A percentile compares a stretch with the other conserved stretches of the same genome.
phyloP scores from a whole-genome alignment of 2,888 invertebrate species.

The Stenodema calcarata region DNA sequence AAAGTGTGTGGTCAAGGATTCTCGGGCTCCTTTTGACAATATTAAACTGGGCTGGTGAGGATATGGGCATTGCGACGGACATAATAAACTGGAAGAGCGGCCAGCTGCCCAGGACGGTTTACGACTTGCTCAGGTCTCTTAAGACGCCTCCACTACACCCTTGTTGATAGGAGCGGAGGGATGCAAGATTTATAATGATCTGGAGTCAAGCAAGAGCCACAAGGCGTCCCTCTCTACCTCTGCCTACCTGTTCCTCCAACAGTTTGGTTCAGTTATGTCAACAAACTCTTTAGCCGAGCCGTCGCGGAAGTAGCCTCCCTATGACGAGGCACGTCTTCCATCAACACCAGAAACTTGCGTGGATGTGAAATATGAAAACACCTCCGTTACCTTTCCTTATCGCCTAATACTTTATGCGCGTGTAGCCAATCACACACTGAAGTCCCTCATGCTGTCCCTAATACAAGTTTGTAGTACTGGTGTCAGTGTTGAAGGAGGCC shows the following conservation, averaged over 20 bases:
- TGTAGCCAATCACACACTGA: not conserved
- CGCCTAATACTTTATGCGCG: not conserved
- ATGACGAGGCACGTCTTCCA: constrained; percentile 18
- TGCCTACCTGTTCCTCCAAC: constrained; percentile 18
- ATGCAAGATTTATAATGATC: constrained; percentile 35
- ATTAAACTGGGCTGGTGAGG: not conserved
- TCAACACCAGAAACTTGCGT: constrained; percentile 3
- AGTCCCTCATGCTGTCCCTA: too few species aligned
- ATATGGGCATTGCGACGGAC: constrained; percentile 18
- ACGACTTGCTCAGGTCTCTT: constrained; percentile 22
- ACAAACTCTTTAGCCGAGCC: not conserved
- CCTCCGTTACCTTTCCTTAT: not conserved
- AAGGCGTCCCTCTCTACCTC: not conserved
- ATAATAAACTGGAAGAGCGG: constrained; percentile 14
- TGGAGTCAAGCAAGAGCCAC: not conserved
- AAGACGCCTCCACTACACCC: constrained; percentile 31
- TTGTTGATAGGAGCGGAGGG: constrained; percentile 27
- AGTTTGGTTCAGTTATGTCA: constrained; percentile 19
- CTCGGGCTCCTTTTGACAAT: constrained; percentile 16
- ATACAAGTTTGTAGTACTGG: too few species aligned
- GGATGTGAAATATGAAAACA: not conserved
- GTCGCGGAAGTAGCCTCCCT: constrained; percentile 23
- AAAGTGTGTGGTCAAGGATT: constrained; percentile 12
- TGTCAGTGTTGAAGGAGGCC: too few species aligned
- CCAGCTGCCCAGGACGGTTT: constrained; percentile 32